A percentile compares a stretch with the other conserved stretches of the same genome.
Conservation (phyloP, 2,113 vertebrate species). For the Phalacrocorax pelagicus region DNA sequence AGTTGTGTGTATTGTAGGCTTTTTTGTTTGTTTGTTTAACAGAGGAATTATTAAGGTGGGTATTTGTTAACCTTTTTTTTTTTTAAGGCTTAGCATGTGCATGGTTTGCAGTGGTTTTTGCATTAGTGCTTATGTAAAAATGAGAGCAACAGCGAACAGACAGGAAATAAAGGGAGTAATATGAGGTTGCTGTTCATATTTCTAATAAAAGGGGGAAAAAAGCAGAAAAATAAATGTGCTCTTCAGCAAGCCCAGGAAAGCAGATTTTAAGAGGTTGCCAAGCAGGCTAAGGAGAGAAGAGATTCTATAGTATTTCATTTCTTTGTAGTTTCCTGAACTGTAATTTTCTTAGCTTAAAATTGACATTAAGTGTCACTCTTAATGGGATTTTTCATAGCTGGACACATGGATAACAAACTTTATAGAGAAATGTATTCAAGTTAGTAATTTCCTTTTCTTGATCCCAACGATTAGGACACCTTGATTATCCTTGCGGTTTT, state of each 20-base stretch:
- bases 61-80: neutral
- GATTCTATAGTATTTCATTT: neutral
- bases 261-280: neutral
- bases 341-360: neutral
- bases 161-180: neutral
- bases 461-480: accelerated
- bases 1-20: neutral
- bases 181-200: neutral
- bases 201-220: neutral
- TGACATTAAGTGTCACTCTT: neutral
- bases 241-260: neutral
- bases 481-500: neutral
- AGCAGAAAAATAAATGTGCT: neutral
- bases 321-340: neutral
- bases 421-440: neutral
- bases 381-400: neutral
- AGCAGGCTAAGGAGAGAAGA: neutral
- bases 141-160: accelerated
- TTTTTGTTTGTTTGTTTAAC: neutral
- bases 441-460: neutral
- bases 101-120: neutral
- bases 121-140: neutral
- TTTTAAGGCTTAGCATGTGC: neutral
- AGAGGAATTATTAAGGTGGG: neutral
- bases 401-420: neutral